phyloP scores from a whole-genome alignment of 1,140 invertebrate species.

The Drosophila virilis region DNA sequence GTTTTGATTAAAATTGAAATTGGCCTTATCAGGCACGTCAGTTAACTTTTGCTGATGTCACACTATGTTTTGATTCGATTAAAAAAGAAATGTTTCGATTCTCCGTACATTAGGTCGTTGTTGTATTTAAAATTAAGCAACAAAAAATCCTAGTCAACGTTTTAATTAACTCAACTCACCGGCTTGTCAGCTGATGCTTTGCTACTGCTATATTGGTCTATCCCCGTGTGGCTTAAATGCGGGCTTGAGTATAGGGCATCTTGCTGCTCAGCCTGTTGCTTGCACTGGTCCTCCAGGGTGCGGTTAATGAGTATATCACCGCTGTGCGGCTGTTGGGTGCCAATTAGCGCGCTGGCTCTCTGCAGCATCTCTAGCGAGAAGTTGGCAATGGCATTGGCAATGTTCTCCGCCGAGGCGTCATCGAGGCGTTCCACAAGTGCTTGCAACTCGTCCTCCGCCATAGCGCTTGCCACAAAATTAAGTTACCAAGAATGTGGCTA shows the following conservation, averaged over 20 bases:
- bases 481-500: neutral
- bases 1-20: conserved; percentile 1
- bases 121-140: no score
- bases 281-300: conserved; percentile 52
- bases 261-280: conserved; percentile 38
- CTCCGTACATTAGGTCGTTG: no score
- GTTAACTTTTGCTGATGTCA: neutral
- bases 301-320: conserved; percentile 42
- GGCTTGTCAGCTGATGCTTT: conserved; percentile 17
- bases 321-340: conserved; percentile 58
- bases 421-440: conserved; percentile 68
- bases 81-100: no score
- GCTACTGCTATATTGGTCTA: conserved; percentile 29
- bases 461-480: conserved; percentile 8
- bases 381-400: conserved; percentile 67
- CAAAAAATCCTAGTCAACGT: neutral
- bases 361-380: conserved; percentile 75
- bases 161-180: conserved; percentile 16
- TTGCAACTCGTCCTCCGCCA: conserved; percentile 71
- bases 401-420: conserved; percentile 50
- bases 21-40: neutral
- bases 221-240: neutral
- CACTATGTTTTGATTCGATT: neutral
- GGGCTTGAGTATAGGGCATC: neutral
- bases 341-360: conserved; percentile 70